Evolutionary conservation across 2,888 invertebrate genomes (phyloP).

Genomic region (Melikaiella ostensackeni): DNA sequence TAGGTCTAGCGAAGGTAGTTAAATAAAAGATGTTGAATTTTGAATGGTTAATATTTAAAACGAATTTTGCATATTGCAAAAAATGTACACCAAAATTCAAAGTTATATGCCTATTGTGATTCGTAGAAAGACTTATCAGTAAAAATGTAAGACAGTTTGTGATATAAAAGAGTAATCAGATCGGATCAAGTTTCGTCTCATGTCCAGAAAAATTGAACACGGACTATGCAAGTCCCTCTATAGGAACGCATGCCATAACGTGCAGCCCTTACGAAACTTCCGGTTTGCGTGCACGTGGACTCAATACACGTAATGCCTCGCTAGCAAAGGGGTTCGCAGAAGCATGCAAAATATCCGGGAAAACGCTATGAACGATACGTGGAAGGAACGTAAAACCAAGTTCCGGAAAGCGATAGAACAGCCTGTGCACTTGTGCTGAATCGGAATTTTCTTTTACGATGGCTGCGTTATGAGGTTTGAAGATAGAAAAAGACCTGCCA

Average conservation of each 20-base stretch:
- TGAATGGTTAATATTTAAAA: no score
- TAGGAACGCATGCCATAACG: conserved; percentile 34
- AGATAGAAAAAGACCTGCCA: conserved; percentile 18
- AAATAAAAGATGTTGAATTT: no score
- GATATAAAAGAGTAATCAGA: background rate
- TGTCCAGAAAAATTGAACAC: conserved; percentile 1
- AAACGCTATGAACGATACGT: conserved; percentile 49
- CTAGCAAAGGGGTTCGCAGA: conserved; percentile 57
- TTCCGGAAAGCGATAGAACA: conserved; percentile 43
- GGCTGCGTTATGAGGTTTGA: conserved; percentile 22
- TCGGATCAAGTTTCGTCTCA: background rate
- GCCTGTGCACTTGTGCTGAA: background rate
- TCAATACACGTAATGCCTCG: conserved; percentile 54
- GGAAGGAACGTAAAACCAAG: conserved; percentile 46
- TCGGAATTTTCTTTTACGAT: conserved; percentile 20
- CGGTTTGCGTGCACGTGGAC: conserved; percentile 58
- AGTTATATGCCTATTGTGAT: no score
- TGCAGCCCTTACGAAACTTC: conserved; percentile 58
- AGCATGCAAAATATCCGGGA: conserved; percentile 62
- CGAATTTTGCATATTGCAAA: no score
- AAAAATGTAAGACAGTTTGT: background rate
- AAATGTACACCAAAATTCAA: no score
- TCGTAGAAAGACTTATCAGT: no score
- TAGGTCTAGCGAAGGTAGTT: no score
- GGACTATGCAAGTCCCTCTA: background rate